Evolutionary conservation across 2,888 invertebrate species (phyloP), one percentile per base, ranked within the genome.

Genomic region (Orchestes rusci): DNA sequence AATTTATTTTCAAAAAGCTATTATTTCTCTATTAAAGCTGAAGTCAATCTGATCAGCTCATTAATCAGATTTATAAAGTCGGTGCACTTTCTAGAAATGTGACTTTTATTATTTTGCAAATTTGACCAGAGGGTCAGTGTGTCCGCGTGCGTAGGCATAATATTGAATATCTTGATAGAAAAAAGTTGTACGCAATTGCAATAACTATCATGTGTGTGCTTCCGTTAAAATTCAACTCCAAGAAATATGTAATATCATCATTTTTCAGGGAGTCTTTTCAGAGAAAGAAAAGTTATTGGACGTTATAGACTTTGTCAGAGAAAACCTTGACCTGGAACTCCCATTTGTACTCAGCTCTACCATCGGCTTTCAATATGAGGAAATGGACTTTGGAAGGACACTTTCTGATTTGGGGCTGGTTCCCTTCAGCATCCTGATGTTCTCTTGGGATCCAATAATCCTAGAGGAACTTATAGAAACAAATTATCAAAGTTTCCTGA

Each of bases 201-300:
- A n/a, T n/a, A n/a, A n/a, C n/a, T n/a, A n/a, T n/a, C n/a, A n/a
- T n/a, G n/a, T n/a, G n/a, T n/a, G n/a, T n/a, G n/a, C n/a, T n/a
- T n/a, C n/a, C n/a, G n/a, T n/a, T n/a, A n/a, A n/a, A n/a, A n/a
- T n/a, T n/a, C n/a, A n/a, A n/a, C n/a, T n/a, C n/a, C n/a, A n/a
- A n/a, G n/a, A n/a, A n/a, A n/a, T n/a, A n/a, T n/a, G n/a, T 38
- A 5, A 38, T 28, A 8, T 15, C 3, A 31, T n/a, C 8, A 13
- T 12, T 16, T 70, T 75, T 10, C 73, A 93, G 82, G 93, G 92
- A 5, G 92, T 92, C 2, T 94, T 94, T 67, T 81, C 82, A 36
- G 84, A 91, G 0, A 80, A 82, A 61, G 93, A 93, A 63, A 84
- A 81, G 51, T 75, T 85, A 53, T 65, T 69, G 1, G 79, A 81